These are phyloP conservation scores for Melipona bicolor DNA, from an alignment of 2,888 invertebrate species.

Conservation along the genomic window DNA sequence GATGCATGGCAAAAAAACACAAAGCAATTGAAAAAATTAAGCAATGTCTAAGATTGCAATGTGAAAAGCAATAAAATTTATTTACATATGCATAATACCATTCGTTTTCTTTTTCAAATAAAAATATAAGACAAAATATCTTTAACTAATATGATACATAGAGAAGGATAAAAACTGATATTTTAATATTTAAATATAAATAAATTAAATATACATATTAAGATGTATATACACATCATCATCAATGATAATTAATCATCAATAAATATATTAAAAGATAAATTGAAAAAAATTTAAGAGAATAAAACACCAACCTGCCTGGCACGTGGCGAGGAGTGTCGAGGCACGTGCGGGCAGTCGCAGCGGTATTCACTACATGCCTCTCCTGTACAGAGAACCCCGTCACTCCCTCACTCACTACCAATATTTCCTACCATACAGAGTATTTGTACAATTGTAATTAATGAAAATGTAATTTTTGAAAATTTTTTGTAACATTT, in stretches of 20 bases:
- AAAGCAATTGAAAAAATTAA: constrained; percentile 44
- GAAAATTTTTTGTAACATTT: not conserved
- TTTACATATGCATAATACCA: constrained; percentile 33
- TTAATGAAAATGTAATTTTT: not conserved
- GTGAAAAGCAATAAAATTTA: constrained; percentile 54
- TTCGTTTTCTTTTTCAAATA: constrained; percentile 23
- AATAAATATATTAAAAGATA: constrained; percentile 20
- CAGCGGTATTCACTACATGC: constrained; percentile 82
- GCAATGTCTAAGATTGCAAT: constrained; percentile 51
- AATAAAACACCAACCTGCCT: constrained; percentile 81
- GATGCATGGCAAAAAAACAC: constrained; percentile 10
- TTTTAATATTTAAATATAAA: not conserved
- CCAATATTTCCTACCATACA: constrained; percentile 70
- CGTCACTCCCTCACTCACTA: constrained; percentile 83
- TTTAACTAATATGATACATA: constrained; percentile 45
- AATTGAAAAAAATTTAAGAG: constrained; percentile 57
- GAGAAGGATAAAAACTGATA: too few relatives aligned
- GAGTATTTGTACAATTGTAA: constrained; percentile 61
- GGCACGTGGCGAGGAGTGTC: constrained; percentile 83
- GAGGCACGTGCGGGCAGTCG: constrained; percentile 82
- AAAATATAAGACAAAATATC: constrained; percentile 9
- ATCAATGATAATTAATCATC: not conserved
- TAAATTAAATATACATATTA: too few relatives aligned
- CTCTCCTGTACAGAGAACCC: constrained; percentile 84
- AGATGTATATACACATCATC: constrained; percentile 48